These are phyloP conservation scores for Apantesis nais DNA, from an alignment of 2,888 invertebrate species.

Conservation along the genomic window DNA sequence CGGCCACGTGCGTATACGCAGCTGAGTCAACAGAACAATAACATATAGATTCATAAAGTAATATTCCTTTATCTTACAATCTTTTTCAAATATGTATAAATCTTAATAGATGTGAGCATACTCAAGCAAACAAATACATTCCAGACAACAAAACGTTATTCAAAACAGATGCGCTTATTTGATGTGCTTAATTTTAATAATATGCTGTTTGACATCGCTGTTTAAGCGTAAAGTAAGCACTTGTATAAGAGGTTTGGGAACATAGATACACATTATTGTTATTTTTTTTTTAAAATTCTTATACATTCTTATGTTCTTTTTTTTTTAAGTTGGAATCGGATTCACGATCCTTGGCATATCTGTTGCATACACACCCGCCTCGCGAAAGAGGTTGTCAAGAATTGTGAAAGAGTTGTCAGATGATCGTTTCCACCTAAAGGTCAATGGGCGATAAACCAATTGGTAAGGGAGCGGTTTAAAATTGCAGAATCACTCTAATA, in stretches of 20 bases:
- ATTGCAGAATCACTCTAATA: neutral
- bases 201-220: neutral
- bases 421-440: neutral
- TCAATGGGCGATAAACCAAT: neutral
- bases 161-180: neutral
- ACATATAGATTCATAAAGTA: conserved; percentile 6
- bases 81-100: neutral
- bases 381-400: neutral
- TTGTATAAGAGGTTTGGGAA: too few species aligned
- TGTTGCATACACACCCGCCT: too few species aligned
- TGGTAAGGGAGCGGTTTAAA: neutral
- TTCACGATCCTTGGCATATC: too few species aligned
- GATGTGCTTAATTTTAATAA: neutral
- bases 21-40: conserved; percentile 56
- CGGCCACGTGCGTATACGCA: conserved; percentile 60
- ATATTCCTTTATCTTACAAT: neutral
- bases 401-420: neutral
- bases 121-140: neutral
- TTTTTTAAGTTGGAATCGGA: too few species aligned
- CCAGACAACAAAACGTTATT: neutral
- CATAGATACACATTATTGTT: too few species aligned
- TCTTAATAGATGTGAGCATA: neutral
- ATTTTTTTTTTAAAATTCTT: too few species aligned
- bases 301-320: too few species aligned
- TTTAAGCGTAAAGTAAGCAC: too few species aligned